Base-by-base conservation (phyloP, 2,113 vertebrate genomes). In the Pachycephala philippinensis region DNA sequence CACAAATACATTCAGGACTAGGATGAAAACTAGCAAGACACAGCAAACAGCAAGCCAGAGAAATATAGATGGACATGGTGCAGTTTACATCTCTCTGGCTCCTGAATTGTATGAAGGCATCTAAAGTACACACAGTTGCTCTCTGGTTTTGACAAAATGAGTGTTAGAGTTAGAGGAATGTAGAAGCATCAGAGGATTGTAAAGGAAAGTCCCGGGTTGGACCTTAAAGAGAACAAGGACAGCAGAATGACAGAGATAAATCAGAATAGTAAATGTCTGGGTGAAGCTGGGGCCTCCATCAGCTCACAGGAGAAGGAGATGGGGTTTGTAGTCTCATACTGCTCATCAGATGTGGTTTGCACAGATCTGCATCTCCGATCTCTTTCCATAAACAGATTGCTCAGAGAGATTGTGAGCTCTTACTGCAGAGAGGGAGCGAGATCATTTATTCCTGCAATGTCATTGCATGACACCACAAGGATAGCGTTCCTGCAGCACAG, bases 21-120 rank as follows among this genome's bases (percentile, higher is more conserved):
- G 47, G 54, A 75, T 16, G 70, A 90, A 87, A 91, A 37, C 9
- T 21, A 86, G 10, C 30, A 84, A 59, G 24, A 45, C 47, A 37
- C 5, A 52, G 31, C 30, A 72, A 74, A 16, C 15, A 70, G 37
- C n/a, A 71, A 81, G 40, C n/a, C 45, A 30, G 45, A 56, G 78
- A 87, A 33, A 56, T 60, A 35, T 0, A 1, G 61, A 63, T 0
- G 1, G 57, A 40, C 22, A 26, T 11, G 16, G 13, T 59, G 15
- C 37, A 39, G 9, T 76, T 91, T 71, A 49, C 13, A 64, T 15
- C 26, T 71, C 37, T 1, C 2, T 49, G 44, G 22, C 4, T 87
- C 44, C 69, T 60, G 42, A 65, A 39, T 47, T 72, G 35, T 30
- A 24, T 28, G 42, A 31, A 61, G 26, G 70, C 19, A 74, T 39